Percentiles rank a stretch among this genome's conserved stretches.
Conservation (phyloP, 1,140 invertebrate species). For the Homalodisca vitripennis region DNA sequence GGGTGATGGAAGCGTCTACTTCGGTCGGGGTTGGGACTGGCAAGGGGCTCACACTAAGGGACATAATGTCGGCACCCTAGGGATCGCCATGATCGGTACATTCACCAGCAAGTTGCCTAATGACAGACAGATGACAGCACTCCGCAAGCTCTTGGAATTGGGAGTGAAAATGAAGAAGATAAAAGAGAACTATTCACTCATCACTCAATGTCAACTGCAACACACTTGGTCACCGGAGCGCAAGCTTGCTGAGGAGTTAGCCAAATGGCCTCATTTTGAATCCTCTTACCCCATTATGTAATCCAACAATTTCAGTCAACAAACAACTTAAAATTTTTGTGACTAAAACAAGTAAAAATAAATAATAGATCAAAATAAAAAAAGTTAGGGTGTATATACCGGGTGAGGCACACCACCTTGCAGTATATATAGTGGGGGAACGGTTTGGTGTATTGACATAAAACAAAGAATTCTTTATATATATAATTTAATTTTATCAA, state of each 20-base stretch:
- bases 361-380: too few species aligned
- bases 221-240: conserved; percentile 69
- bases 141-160: conserved; percentile 44
- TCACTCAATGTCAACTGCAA: conserved; percentile 67
- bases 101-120: conserved; percentile 38
- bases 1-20: conserved; percentile 63
- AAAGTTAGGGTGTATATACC: too few species aligned
- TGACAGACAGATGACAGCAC: neutral
- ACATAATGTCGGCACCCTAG: conserved; percentile 65
- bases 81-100: conserved; percentile 61
- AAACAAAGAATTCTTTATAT: too few species aligned
- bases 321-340: too few species aligned
- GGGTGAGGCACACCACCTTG: too few species aligned
- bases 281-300: neutral
- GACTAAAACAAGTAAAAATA: too few species aligned
- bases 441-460: too few species aligned
- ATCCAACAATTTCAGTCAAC: too few species aligned
- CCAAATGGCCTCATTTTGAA: neutral
- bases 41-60: conserved; percentile 63
- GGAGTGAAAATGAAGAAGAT: conserved; percentile 52
- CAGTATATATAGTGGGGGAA: too few species aligned
- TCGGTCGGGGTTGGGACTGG: conserved; percentile 69
- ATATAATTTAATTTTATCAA: too few species aligned
- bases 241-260: conserved; percentile 53
- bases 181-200: conserved; percentile 58